Percentiles rank a stretch among this genome's conserved stretches.
Conservation (phyloP, 2,888 invertebrate species). For the Eulithis prunata region DNA sequence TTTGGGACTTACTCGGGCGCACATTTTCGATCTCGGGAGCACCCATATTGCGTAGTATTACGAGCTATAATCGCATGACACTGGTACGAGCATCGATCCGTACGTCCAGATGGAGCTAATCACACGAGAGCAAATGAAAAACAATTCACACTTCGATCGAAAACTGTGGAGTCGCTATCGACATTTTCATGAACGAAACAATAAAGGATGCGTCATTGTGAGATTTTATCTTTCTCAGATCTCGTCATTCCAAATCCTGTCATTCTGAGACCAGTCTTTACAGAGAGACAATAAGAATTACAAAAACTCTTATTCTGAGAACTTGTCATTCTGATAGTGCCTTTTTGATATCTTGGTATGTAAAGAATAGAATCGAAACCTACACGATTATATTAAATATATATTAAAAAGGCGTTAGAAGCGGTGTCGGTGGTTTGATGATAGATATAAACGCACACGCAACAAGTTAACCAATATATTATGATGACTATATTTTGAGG, state of each 20-base stretch:
- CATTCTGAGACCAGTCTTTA: no score
- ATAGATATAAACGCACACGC: constrained; percentile 35
- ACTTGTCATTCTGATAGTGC: no score
- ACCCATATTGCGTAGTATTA: constrained; percentile 43
- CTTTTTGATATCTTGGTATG: no score
- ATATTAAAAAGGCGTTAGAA: not conserved
- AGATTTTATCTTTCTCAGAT: no score
- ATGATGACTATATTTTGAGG: no score
- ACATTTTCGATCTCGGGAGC: constrained; percentile 43
- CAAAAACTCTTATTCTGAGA: no score
- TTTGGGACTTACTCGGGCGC: constrained; percentile 52
- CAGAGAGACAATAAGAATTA: no score
- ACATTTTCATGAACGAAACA: not conserved
- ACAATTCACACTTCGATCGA: constrained; percentile 11
- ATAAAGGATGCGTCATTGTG: no score
- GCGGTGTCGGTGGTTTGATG: constrained; percentile 10
- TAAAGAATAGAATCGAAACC: no score
- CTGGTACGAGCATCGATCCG: not conserved
- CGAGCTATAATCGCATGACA: constrained; percentile 22
- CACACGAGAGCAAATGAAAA: constrained; percentile 16
- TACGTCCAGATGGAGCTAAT: constrained; percentile 19
- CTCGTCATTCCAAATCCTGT: no score
- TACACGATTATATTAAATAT: no score
- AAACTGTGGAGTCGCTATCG: constrained; percentile 25
- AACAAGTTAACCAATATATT: constrained; percentile 45